phyloP scores from a whole-genome alignment of 2,888 invertebrate genomes.

The Nasonovia ribisnigri region DNA sequence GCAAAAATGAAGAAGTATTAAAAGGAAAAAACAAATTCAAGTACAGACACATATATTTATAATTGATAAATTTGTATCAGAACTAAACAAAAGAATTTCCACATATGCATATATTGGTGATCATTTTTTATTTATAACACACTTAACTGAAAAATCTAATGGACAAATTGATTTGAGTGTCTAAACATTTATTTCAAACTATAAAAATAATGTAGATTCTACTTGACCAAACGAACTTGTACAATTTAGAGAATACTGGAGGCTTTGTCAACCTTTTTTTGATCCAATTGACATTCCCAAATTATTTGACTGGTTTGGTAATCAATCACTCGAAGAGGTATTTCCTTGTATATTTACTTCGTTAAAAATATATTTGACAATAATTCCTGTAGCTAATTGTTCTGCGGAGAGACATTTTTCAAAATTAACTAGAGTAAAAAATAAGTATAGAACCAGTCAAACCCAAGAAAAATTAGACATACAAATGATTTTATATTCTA shows the following conservation, averaged over 20 bases:
- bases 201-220: slow-evolving; percentile 25
- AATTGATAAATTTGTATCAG: slow-evolving; percentile 23
- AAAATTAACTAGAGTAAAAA: too few species aligned
- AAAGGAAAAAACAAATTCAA: slow-evolving; percentile 6
- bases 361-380: slow-evolving; percentile 27
- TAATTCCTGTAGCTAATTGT: slow-evolving; percentile 7
- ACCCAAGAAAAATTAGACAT: too few species aligned
- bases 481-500: too few species aligned
- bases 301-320: background rate
- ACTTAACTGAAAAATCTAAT: slow-evolving; percentile 5
- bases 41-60: slow-evolving; percentile 18
- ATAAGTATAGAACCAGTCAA: too few species aligned
- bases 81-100: background rate
- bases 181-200: slow-evolving; percentile 14
- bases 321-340: slow-evolving; percentile 23
- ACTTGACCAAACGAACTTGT: slow-evolving; percentile 6
- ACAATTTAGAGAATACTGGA: slow-evolving; percentile 24
- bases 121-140: slow-evolving; percentile 4
- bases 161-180: background rate
- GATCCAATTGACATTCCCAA: slow-evolving; percentile 14
- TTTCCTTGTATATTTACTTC: slow-evolving; percentile 33
- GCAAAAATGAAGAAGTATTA: background rate
- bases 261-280: slow-evolving; percentile 4
- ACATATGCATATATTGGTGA: background rate
- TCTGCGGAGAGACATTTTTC: too few species aligned